phyloP scores from a whole-genome alignment of 2,888 invertebrate genomes.

The Hyalella azteca region DNA sequence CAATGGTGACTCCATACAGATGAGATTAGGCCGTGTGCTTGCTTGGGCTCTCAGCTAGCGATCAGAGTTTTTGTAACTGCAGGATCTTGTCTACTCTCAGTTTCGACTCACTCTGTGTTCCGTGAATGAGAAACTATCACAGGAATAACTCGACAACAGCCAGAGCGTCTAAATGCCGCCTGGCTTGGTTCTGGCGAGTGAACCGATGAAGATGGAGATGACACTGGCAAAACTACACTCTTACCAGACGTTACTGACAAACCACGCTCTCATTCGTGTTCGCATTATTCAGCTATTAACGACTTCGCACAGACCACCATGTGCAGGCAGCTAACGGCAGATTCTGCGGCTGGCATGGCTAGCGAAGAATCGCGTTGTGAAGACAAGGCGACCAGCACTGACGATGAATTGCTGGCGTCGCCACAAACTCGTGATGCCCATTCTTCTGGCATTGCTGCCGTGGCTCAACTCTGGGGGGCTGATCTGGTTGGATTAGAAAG shows the following conservation, averaged over 20 bases:
- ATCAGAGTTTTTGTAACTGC: not conserved
- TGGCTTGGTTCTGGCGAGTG: not conserved
- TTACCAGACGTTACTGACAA: not conserved
- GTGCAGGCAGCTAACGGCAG: slow-evolving; percentile 36
- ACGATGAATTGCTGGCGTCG: slow-evolving; percentile 51
- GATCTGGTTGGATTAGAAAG: slow-evolving; percentile 50
- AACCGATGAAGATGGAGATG: slow-evolving; percentile 7
- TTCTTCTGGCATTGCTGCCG: slow-evolving; percentile 48
- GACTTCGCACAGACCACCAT: slow-evolving; percentile 19
- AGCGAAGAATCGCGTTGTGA: slow-evolving; percentile 41
- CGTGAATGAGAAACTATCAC: slow-evolving; percentile 38
- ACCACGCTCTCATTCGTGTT: not conserved
- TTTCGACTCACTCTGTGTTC: slow-evolving; percentile 4
- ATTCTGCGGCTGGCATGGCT: slow-evolving; percentile 21
- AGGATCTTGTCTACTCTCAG: slow-evolving; percentile 6
- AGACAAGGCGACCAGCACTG: slow-evolving; percentile 56
- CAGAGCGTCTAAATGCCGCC: slow-evolving; percentile 29
- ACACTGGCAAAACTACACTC: not conserved
- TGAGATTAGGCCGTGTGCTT: slow-evolving; percentile 15
- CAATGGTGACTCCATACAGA: slow-evolving; percentile 20
- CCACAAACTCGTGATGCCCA: slow-evolving; percentile 38
- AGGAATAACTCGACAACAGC: slow-evolving; percentile 19
- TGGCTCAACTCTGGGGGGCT: slow-evolving; percentile 54
- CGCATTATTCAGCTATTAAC: slow-evolving; percentile 9
- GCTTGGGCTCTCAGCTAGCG: not conserved